Evolutionary conservation across 2,888 invertebrate species (phyloP), one percentile per base, ranked within the genome.

Genomic region (Acrobasis suavella): DNA sequence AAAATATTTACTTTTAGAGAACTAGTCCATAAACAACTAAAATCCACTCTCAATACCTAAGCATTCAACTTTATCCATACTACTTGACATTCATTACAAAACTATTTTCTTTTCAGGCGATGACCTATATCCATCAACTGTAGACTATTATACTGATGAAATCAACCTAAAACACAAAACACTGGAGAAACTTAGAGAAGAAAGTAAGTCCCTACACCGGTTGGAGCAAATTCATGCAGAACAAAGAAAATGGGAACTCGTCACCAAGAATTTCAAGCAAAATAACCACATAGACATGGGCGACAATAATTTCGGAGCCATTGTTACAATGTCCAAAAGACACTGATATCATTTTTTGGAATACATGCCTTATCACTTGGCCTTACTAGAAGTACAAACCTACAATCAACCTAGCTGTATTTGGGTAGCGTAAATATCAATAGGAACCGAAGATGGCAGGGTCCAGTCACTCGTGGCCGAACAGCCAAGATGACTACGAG

Each of bases 401-500:
- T 60, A 65, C 62, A 42, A 37, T 42, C 60, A 56, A 42, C 46
- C 32, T 50, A 51, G 50, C 16, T 14, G 91, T 93, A 94, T 94
- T 58, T 17, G 17, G 63, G 46, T 55, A 62, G 49, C 39, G 16
- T 55, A 38, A 50, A 46, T 39, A 51, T 60, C 65, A 54, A 68
- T 64, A 50, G 62, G n/a, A 62, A 62, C 56, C 65, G 56, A 81
- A 69, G 46, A 89, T 87, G 86, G 89, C 89, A 68, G 79, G 85
- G 16, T 81, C 85, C 0, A 84, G 89, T 56, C 87, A 89, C 67
- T 80, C 94, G 75, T 98, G 98, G 98, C 96, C 98, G 69, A 98
- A 98, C 91, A 95, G 96, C 82, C 97, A 97, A 88, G 98, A 98
- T 78, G 98, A 97, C 86, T 98, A 98, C 89, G 98, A 98, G 87